A percentile compares a stretch with the other conserved stretches of the same genome.
Evolutionary conservation across 2,888 invertebrate genomes (phyloP).

Genomic region (Troides oblongomaculatus): DNA sequence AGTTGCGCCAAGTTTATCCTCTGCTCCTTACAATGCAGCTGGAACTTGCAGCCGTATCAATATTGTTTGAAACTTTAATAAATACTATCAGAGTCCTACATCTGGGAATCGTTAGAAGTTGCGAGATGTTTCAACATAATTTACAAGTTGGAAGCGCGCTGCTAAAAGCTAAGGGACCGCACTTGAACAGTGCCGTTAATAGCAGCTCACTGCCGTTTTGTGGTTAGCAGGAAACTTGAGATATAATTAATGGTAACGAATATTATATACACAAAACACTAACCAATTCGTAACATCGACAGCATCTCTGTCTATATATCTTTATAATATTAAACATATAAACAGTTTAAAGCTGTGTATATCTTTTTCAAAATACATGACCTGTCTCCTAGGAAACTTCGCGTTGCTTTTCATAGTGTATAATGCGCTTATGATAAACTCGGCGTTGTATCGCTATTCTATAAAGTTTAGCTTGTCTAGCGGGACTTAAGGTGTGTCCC

Average conservation of each 20-base stretch:
- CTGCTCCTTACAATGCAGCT: conserved; percentile 59
- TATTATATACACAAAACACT: no score
- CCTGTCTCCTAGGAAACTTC: background rate
- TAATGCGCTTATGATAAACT: conserved; percentile 26
- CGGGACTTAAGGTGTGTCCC: conserved; percentile 47
- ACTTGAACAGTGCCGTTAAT: background rate
- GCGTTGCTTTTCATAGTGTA: conserved; percentile 6
- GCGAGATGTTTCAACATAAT: background rate
- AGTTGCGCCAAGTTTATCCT: conserved; percentile 52
- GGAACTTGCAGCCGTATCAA: conserved; percentile 47
- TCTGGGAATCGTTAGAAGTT: conserved; percentile 16
- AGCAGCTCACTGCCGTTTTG: background rate
- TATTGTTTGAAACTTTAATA: conserved; percentile 56
- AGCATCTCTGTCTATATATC: no score
- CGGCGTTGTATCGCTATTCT: conserved; percentile 17
- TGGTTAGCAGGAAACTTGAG: background rate
- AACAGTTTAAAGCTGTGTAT: no score
- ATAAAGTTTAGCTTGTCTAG: conserved; percentile 34
- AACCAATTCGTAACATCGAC: no score
- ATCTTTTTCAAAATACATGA: background rate
- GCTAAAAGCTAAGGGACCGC: background rate
- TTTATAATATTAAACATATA: no score
- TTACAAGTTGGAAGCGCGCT: background rate
- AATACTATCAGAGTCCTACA: conserved; percentile 49
- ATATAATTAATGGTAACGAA: background rate